A percentile compares a stretch with the other conserved stretches of the same genome.
Conservation (phyloP, 23 tunicate species). For the Halocynthia aurantium region DNA sequence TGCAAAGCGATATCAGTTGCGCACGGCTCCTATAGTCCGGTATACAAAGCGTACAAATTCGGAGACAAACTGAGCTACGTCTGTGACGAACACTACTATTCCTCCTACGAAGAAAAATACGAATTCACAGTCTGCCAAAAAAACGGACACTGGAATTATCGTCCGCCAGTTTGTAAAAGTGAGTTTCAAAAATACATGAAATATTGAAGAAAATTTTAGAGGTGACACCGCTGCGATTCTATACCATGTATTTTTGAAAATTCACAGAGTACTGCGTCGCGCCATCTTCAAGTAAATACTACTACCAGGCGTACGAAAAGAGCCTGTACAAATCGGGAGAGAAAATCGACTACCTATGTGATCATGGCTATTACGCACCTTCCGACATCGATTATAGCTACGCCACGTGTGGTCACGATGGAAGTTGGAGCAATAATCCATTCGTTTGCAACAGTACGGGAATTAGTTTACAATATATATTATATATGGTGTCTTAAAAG, state of each 20-base stretch:
- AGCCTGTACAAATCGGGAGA: slow-evolving; percentile 5
- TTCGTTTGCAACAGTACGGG: not conserved
- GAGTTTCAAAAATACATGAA: not conserved
- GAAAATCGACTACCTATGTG: not conserved
- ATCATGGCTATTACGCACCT: slow-evolving; percentile 9
- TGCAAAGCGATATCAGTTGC: not conserved
- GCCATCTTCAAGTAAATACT: not conserved
- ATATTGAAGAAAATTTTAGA: too few relatives aligned
- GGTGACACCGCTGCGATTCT: not conserved
- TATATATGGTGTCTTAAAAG: too few relatives aligned
- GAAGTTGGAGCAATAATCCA: not conserved
- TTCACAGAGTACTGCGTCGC: slow-evolving; percentile 4
- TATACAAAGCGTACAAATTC: slow-evolving; percentile 4
- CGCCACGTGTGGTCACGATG: not conserved
- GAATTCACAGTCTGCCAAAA: not conserved
- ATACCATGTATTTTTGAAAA: not conserved
- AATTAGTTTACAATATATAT: too few relatives aligned
- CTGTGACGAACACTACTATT: not conserved
- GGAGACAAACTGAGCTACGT: not conserved
- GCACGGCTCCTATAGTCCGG: not conserved
- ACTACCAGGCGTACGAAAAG: not conserved
- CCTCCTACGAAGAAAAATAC: not conserved
- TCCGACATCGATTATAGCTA: not conserved
- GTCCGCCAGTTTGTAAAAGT: not conserved
- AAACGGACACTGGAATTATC: slow-evolving; percentile 1